These are phyloP conservation scores for Drosophila parvula DNA, from an alignment of 1,140 invertebrate species.

Conservation along the genomic window DNA sequence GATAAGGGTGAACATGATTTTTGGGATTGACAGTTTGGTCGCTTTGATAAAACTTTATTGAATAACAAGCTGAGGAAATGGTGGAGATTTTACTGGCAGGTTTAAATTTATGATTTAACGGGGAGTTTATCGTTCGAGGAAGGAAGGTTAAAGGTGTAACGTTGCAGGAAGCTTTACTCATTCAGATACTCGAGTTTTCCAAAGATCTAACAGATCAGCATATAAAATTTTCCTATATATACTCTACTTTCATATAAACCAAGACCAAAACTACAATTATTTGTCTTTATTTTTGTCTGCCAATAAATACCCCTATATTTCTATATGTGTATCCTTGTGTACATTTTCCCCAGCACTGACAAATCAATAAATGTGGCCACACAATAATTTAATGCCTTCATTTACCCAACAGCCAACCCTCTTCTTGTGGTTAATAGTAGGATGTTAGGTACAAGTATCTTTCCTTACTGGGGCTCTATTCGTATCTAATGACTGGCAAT, in stretches of 20 bases:
- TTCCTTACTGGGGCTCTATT: slow-evolving; percentile 2
- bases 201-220: too few relatives aligned
- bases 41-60: slow-evolving; percentile 13
- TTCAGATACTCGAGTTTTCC: too few relatives aligned
- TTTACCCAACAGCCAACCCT: slow-evolving; percentile 11
- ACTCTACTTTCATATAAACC: background rate
- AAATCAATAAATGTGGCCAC: slow-evolving; percentile 36
- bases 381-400: slow-evolving; percentile 28
- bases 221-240: background rate
- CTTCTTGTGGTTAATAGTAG: slow-evolving; percentile 20
- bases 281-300: background rate
- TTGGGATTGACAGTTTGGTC: slow-evolving; percentile 12
- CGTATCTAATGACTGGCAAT: slow-evolving; percentile 65
- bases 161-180: too few relatives aligned
- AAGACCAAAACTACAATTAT: background rate
- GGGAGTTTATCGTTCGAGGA: background rate
- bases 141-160: background rate
- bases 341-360: background rate
- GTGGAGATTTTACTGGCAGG: background rate
- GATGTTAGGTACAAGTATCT: slow-evolving; percentile 13
- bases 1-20: slow-evolving; percentile 48
- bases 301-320: too few relatives aligned
- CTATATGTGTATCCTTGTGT: background rate
- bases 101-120: background rate
- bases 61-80: background rate